phyloP scores from a whole-genome alignment of 2,797 vertebrate species.

The Cetoscarus ocellatus region DNA sequence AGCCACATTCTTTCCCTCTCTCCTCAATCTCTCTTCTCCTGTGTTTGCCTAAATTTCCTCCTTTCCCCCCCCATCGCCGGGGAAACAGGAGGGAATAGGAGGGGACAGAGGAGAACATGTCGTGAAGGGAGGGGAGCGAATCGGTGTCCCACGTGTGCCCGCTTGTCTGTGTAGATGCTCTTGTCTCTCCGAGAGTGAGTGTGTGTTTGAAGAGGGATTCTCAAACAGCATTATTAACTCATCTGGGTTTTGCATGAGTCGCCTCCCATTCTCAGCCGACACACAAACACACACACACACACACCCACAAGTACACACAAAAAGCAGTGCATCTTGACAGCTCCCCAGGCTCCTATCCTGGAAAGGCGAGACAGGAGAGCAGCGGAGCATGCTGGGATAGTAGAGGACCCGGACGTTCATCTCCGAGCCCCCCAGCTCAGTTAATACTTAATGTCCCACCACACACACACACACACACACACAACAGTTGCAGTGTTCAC shows the following conservation, averaged over 20 bases:
- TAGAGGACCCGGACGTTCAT: conserved; percentile 75
- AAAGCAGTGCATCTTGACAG: conserved; percentile 73
- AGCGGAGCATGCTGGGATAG: conserved; percentile 76
- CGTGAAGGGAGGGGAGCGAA: conserved; percentile 35
- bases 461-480: conserved; percentile 22
- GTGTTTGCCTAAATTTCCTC: neutral
- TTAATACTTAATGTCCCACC: conserved; percentile 81
- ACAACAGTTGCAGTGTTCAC: conserved; percentile 12
- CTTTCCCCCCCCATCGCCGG: neutral
- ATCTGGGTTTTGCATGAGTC: conserved; percentile 72
- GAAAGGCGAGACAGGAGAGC: conserved; percentile 79
- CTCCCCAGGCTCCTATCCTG: conserved; percentile 83
- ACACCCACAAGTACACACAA: conserved; percentile 22
- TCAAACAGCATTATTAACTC: conserved; percentile 82
- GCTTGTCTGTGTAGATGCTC: conserved; percentile 7
- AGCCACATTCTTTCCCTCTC: conserved; percentile 45
- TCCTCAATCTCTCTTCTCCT: conserved; percentile 38
- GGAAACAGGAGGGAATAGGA: conserved; percentile 55
- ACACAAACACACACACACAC: conserved; percentile 16
- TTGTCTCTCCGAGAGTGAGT: conserved; percentile 43
- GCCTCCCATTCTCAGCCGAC: conserved; percentile 49
- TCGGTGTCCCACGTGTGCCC: conserved; percentile 23
- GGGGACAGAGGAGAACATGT: conserved; percentile 65
- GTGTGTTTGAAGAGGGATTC: conserved; percentile 65
- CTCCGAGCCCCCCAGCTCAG: conserved; percentile 73